phyloP scores from a whole-genome alignment of 2,797 vertebrate genomes.

The Channallabes apus region DNA sequence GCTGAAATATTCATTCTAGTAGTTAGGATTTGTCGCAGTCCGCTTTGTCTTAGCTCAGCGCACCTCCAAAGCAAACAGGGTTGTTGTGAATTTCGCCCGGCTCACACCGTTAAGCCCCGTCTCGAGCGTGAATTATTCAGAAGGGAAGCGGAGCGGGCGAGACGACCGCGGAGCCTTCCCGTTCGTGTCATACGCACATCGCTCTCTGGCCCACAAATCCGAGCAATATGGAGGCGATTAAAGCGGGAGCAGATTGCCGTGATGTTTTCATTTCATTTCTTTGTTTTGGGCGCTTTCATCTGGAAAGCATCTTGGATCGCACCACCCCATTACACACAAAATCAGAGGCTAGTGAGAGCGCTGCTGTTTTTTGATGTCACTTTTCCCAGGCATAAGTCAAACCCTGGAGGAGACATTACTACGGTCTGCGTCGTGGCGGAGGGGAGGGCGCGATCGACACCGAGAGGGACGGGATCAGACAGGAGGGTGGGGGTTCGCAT shows the following conservation, averaged over 20 bases:
- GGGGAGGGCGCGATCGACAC: neutral
- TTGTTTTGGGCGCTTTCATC: conserved; percentile 45
- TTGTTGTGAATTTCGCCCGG: conserved; percentile 31
- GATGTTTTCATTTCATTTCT: conserved; percentile 45
- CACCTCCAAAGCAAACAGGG: conserved; percentile 15
- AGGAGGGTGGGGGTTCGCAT: neutral
- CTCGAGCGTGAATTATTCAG: conserved; percentile 43
- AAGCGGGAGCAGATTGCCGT: conserved; percentile 41
- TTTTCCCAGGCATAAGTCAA: conserved; percentile 47
- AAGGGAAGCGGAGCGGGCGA: conserved; percentile 15
- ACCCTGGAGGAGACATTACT: conserved; percentile 43
- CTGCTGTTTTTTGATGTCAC: conserved; percentile 43
- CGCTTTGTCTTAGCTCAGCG: conserved; percentile 30
- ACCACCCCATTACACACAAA: conserved; percentile 41
- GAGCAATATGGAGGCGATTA: conserved; percentile 45
- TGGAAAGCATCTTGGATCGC: conserved; percentile 39
- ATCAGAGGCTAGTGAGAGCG: conserved; percentile 41
- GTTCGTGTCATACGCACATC: conserved; percentile 24
- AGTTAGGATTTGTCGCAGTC: conserved; percentile 32
- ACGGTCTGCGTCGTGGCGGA: conserved; percentile 18
- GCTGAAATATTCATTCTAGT: conserved; percentile 37
- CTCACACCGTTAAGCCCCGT: conserved; percentile 32
- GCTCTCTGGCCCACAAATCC: conserved; percentile 38
- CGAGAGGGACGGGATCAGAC: neutral
- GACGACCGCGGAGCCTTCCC: conserved; percentile 9